Evolutionary conservation across 23 tunicate genomes (phyloP).

Genomic region (Ascidia mentula): DNA sequence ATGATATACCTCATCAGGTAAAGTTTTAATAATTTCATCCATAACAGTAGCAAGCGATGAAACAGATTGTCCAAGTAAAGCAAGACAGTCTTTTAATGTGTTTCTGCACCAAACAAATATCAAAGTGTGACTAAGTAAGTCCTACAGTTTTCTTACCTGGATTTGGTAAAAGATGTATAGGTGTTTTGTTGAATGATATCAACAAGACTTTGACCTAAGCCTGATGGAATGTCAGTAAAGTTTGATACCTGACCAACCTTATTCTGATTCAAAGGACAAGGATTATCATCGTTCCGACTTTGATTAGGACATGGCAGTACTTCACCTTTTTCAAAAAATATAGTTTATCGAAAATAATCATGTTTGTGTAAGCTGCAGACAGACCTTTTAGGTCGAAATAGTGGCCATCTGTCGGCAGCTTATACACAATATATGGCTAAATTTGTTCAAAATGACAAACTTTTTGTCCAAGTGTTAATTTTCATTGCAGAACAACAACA

Average conservation of each 20-base stretch:
- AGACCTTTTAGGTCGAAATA: too few species aligned
- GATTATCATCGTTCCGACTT: neutral
- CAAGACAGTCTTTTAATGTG: neutral
- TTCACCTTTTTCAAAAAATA: too few species aligned
- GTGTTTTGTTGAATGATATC: neutral
- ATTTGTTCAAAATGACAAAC: too few species aligned
- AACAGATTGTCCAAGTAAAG: constrained; percentile 19
- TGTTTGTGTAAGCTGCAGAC: too few species aligned
- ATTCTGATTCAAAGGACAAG: neutral
- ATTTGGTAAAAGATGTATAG: neutral
- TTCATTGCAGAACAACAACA: too few species aligned
- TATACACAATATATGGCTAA: too few species aligned
- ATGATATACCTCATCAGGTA: constrained; percentile 39
- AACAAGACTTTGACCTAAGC: neutral
- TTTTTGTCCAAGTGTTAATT: too few species aligned
- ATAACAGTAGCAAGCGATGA: constrained; percentile 20
- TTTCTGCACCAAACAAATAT: neutral
- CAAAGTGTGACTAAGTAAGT: neutral
- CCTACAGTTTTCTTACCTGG: neutral
- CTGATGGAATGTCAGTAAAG: neutral
- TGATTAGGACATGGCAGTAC: too few species aligned
- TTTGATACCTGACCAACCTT: too few species aligned
- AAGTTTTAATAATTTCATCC: constrained; percentile 28
- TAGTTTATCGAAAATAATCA: too few species aligned
- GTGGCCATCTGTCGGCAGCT: too few species aligned